Base-by-base conservation (phyloP, 2,797 vertebrate genomes). In the Pangasius sanitwongsei region DNA sequence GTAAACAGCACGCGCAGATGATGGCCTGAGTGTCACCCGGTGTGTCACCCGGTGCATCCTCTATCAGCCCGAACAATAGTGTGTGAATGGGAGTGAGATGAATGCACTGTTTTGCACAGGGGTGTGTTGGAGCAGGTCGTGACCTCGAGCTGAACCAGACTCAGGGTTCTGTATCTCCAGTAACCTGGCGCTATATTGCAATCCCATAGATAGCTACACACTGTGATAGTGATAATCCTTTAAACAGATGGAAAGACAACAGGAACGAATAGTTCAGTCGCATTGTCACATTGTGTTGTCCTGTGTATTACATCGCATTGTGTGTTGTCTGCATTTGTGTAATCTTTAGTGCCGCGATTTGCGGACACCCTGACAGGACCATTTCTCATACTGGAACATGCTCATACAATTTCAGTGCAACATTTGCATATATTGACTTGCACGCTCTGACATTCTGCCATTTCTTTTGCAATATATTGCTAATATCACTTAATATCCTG, bases 41-140 rank as follows among this genome's bases (percentile, higher is more conserved):
- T 61, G 57, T 15, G 11, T 61, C 59, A 80, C 44, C 44, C 59
- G 13, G 84, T 57, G 81, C 75, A 72, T 83, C 87, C 87, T 86
- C 34, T 85, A 78, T 91, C 88, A 90, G 20, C 70, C 59, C 25
- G 85, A 87, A 92, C 91, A 92, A 93, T 90, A 77, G 85, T 67
- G 88, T 78, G 57, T 74, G 80, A 92, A 87, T 86, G 80, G 87
- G 59, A 87, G 59, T 37, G 86, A 89, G 89, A 89, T 91, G 90
- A 93, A 92, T 90, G 89, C 72, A 63, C 41, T 65, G 59, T 75
- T 55, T 70, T 61, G 41, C 23, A 25, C 37, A 48, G 84, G 6
- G 69, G 23, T 34, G n/a, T 28, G 55, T 25, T 61, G 53, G 8
- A 69, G 12, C 16, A 28, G 67, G 53, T 20, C 41, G 28, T 61